Conservation (phyloP, 2,797 vertebrate species). For the Pangasius mekongensis region DNA sequence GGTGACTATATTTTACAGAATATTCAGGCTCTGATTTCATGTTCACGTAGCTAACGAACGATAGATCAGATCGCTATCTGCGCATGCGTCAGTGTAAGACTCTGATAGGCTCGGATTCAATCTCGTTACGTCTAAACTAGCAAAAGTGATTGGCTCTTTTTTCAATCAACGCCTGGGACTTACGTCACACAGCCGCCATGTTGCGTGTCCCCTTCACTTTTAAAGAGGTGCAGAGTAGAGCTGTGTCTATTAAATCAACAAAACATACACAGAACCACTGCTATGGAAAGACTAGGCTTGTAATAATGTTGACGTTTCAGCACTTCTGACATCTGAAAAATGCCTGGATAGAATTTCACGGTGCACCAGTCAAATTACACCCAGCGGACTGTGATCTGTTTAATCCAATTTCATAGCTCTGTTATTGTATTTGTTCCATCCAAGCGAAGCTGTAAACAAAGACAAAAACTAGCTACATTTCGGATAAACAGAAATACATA, state of each 20-base stretch:
- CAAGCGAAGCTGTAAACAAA: background rate
- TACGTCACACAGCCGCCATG: background rate
- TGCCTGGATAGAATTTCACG: constrained; percentile 15
- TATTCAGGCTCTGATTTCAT: background rate
- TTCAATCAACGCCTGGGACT: background rate
- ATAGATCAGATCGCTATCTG: background rate
- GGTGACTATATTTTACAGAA: background rate
- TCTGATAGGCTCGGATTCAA: background rate
- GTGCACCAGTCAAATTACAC: constrained; percentile 20
- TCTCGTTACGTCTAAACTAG: background rate
- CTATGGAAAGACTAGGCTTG: constrained; percentile 2
- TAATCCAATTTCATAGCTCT: constrained; percentile 17
- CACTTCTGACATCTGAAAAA: constrained; percentile 22
- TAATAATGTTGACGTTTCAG: constrained; percentile 23
- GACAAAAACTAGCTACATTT: background rate
- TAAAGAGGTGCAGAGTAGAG: background rate
- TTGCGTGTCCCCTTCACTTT: background rate
- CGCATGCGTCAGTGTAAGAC: background rate
- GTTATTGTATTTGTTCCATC: constrained; percentile 19
- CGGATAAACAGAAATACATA: background rate
- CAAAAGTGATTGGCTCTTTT: background rate
- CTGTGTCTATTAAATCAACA: background rate
- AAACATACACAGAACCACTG: background rate
- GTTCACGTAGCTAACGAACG: background rate
- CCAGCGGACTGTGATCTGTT: constrained; percentile 11